These are phyloP conservation scores for Ceratotherium simum DNA, from an alignment of 2,113 vertebrate genomes.

Conservation along the genomic window DNA sequence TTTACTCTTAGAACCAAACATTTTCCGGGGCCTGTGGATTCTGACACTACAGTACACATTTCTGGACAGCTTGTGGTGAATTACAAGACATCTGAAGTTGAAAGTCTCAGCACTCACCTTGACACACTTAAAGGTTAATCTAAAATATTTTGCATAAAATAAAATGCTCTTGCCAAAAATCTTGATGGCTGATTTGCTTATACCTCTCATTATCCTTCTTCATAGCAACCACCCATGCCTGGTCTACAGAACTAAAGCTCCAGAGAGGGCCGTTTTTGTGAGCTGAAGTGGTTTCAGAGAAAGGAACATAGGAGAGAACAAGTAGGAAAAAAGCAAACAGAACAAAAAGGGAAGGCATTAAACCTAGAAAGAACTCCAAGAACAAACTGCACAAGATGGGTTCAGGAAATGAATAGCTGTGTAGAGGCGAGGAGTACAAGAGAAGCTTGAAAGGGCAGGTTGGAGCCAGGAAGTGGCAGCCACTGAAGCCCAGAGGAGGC, in stretches of 20 bases:
- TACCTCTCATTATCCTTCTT: not conserved
- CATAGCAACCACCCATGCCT: not conserved
- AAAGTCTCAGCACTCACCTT: slow-evolving; percentile 3
- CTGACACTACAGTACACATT: not conserved
- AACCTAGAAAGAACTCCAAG: slow-evolving; percentile 23
- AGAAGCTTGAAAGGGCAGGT: not conserved
- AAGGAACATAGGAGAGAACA: not conserved
- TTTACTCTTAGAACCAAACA: not conserved
- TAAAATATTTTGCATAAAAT: slow-evolving; percentile 46
- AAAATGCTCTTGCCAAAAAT: slow-evolving; percentile 54
- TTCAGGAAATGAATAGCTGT: not conserved
- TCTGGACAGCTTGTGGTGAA: not conserved
- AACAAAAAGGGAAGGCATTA: not conserved
- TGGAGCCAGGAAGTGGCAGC: not conserved
- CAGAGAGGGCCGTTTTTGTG: not conserved
- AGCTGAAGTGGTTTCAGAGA: slow-evolving; percentile 7
- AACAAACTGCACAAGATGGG: not conserved
- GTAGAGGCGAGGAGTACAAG: not conserved
- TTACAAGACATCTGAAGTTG: not conserved
- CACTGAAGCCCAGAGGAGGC: not conserved
- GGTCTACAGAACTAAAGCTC: not conserved
- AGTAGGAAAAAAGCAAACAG: not conserved
- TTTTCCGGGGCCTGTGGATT: not conserved
- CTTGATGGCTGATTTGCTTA: not conserved
- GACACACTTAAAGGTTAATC: slow-evolving; percentile 38